Base-by-base conservation (phyloP, 23 tunicate species). In the Trididemnum miniatum region DNA sequence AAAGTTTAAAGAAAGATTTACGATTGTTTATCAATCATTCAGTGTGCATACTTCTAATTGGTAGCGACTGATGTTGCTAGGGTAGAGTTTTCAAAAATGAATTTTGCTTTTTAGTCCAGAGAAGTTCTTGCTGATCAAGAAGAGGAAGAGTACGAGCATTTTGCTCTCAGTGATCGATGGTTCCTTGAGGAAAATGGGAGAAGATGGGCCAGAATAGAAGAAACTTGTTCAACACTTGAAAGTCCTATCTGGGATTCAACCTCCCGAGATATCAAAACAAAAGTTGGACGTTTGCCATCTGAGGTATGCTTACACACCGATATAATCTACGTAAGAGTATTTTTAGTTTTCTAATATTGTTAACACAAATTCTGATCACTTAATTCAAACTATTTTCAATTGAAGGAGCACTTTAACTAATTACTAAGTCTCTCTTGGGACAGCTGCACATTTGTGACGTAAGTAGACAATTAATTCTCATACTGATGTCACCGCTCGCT, bases 151-250 rank as follows among this genome's bases (percentile, higher is more conserved):
- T 30, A 29, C 38, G 77, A 84, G 24, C 76, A 84, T 32, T 89
- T 77, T 69, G 95, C 95, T 22, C 67, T 89, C 76, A 89, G 95
- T 72, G 95, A 89, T 62, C 26, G n/a, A 49, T 89, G 95, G 95
- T 65, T 40, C 37, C 71, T 84, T 15, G 95, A 89, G 77, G 84
- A 76, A 4, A 72, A 71, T 37, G 84, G 52, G 0, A 37, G 57
- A 64, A 63, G 95, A 28, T 89, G 95, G 95, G 79, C 89, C 12
- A 64, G 95, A 32, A 60, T 89, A 35, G 86, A 84, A 51, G 76
- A 82, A 75, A 82, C 79, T 20, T 65, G 27, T 0, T 40, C 83
- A 3, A 28, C 44, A 2, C 4, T 71, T 2, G 77, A n/a, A 0
- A 71, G 86, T 71, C 76, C 76, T 7, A n/a, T n/a, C n/a, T n/a